Percentiles rank a stretch among this genome's conserved stretches.
Conservation (phyloP, 2,797 vertebrate species). For the Gobio occitaniae region DNA sequence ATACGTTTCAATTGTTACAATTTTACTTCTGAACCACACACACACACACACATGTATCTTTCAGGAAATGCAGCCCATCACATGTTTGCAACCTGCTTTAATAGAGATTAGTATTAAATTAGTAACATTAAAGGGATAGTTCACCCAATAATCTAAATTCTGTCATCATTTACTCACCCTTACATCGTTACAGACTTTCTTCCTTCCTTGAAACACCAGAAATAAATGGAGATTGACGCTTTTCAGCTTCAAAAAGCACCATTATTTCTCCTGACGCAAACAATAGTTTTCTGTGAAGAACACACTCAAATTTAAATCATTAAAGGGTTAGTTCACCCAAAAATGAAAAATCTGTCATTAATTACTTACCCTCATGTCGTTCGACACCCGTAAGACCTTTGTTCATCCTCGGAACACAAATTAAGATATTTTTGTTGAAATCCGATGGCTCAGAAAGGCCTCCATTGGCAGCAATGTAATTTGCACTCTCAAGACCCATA, state of each 20-base stretch:
- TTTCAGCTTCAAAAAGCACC: not conserved
- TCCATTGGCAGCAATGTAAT: too few relatives aligned
- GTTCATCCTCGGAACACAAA: too few relatives aligned
- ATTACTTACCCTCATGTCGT: too few relatives aligned
- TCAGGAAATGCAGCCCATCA: constrained; percentile 29
- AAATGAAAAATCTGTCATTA: too few relatives aligned
- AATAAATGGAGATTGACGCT: not conserved
- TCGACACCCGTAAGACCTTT: too few relatives aligned
- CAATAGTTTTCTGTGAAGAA: not conserved
- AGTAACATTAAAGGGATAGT: constrained; percentile 39
- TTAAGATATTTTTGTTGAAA: too few relatives aligned
- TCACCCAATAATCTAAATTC: not conserved
- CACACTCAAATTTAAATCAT: not conserved
- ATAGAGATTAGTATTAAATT: constrained; percentile 23
- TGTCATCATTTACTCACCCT: not conserved
- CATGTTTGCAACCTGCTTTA: constrained; percentile 12
- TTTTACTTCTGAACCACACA: not conserved
- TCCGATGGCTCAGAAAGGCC: too few relatives aligned
- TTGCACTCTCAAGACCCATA: too few relatives aligned
- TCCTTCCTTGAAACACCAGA: not conserved
- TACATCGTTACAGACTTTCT: not conserved
- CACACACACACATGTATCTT: not conserved
- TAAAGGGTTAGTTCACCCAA: too few relatives aligned
- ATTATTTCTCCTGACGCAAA: not conserved
- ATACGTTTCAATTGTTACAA: not conserved